Base-by-base conservation (phyloP, 53 echinoderm and acorn worm genomes). In the Paracentrotus lividus region DNA sequence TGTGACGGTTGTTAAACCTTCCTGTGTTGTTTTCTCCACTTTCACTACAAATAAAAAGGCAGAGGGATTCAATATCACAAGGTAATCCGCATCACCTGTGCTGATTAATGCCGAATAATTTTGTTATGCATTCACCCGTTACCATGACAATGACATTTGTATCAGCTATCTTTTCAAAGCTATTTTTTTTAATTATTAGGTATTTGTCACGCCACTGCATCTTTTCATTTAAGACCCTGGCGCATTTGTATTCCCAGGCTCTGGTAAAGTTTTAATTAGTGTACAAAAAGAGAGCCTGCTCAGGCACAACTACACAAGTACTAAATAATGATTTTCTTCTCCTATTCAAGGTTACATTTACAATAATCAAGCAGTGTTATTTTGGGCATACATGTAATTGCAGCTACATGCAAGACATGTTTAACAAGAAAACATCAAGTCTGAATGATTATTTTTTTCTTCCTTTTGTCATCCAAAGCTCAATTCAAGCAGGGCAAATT, bases 121-220 rank as follows among this genome's bases (percentile, higher is more conserved):
- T 27, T 72, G 40, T 40, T 36, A 36, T 27, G 36, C 40, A 36
- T 72, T 36, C 72, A 72, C 72, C 16, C 40, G 36, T 72, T 72
- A 38, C 72, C 72, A 72, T 72, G 72, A 40, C 72, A 72, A 40
- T 72, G 36, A 72, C 36, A 72, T 72, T 72, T 72, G 38, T 18
- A 57, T 18, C 3, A 18, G 40, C 20, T 31, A 32, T 31, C 67
- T 67, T 32, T 66, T 31, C 67, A 67, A 6, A 31, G 67, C n/a
- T n/a, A n/a, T n/a, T n/a, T n/a, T n/a, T n/a, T n/a, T n/a, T 15
- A 67, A n/a, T 33, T 13, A 67, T 67, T 67, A 29, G 34, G 67
- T 67, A 67, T 72, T 40, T 72, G 14, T 72, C 72, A 72, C 40
- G 40, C 40, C 72, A 72, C 72, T 27, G 72, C 36, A 4, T 72